phyloP scores from a whole-genome alignment of 2,888 invertebrate genomes.

The Stegophylla sp. region DNA sequence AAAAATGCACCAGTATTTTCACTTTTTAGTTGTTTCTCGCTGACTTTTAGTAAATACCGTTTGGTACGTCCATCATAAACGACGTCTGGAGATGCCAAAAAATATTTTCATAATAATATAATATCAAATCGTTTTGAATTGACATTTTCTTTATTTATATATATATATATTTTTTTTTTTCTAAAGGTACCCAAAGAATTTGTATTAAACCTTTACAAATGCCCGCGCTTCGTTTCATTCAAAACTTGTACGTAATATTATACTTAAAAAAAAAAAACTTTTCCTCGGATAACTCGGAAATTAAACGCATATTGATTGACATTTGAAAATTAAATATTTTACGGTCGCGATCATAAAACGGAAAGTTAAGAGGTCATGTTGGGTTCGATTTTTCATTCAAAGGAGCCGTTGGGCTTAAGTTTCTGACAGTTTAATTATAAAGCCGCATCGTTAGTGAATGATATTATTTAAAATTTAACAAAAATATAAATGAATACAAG shows the following conservation, averaged over 20 bases:
- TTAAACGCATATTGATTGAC: constrained; percentile 53
- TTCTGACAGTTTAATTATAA: constrained; percentile 54
- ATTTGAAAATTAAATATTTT: constrained; percentile 49
- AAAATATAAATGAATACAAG: constrained; percentile 17
- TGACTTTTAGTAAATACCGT: not conserved
- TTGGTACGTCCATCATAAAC: not conserved
- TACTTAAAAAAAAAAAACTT: not conserved
- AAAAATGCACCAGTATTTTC: not conserved
- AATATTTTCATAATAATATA: constrained; percentile 45
- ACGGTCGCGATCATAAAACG: constrained; percentile 25
- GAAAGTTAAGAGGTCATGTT: constrained; percentile 39
- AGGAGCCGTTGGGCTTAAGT: constrained; percentile 21
- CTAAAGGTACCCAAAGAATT: constrained; percentile 36
- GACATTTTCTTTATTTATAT: constrained; percentile 38
- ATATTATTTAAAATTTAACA: constrained; percentile 38
- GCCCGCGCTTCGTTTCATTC: constrained; percentile 2
- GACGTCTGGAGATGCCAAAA: constrained; percentile 24
- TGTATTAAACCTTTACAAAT: constrained; percentile 49
- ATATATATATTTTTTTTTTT: constrained; percentile 23
- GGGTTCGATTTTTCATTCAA: constrained; percentile 38
- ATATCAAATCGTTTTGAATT: constrained; percentile 36
- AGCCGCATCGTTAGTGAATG: not conserved
- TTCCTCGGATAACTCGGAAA: constrained; percentile 36
- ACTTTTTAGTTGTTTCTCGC: not conserved
- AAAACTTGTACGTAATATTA: constrained; percentile 21